phyloP scores from a whole-genome alignment of 2,888 invertebrate genomes.

The Nemoura dubitans region DNA sequence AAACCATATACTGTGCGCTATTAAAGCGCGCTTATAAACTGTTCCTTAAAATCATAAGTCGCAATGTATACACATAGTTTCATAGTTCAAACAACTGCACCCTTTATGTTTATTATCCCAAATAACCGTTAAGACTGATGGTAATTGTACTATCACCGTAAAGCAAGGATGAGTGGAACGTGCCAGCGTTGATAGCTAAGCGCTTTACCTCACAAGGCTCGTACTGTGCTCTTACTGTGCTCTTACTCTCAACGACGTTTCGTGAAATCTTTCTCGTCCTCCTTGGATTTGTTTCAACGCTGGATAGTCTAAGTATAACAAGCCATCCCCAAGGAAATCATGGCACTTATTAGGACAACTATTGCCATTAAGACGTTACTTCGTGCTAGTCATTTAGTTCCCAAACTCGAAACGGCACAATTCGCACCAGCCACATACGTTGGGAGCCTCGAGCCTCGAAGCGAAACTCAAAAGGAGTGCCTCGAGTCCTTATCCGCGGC shows the following conservation, averaged over 20 bases:
- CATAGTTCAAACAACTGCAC: background rate
- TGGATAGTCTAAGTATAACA: background rate
- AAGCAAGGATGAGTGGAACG: background rate
- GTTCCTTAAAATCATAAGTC: background rate
- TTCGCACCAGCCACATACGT: slow-evolving; percentile 23
- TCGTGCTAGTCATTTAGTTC: slow-evolving; percentile 28
- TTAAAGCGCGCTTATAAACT: background rate
- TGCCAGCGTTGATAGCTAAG: background rate
- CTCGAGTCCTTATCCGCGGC: background rate
- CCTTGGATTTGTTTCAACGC: background rate
- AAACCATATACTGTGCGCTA: background rate
- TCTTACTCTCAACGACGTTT: background rate
- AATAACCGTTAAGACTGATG: background rate
- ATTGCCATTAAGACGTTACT: slow-evolving; percentile 32
- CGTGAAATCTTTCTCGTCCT: background rate
- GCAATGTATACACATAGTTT: background rate
- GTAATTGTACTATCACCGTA: background rate
- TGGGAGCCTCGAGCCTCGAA: no score
- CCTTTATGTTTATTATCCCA: background rate
- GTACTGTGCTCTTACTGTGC: no score
- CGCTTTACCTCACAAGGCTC: background rate
- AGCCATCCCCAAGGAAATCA: slow-evolving; percentile 38
- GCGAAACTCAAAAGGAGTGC: background rate
- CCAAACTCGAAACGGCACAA: background rate
- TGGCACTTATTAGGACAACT: slow-evolving; percentile 37